Evolutionary conservation across 2,797 vertebrate genomes (phyloP).

Genomic region (Astyanax mexicanus): DNA sequence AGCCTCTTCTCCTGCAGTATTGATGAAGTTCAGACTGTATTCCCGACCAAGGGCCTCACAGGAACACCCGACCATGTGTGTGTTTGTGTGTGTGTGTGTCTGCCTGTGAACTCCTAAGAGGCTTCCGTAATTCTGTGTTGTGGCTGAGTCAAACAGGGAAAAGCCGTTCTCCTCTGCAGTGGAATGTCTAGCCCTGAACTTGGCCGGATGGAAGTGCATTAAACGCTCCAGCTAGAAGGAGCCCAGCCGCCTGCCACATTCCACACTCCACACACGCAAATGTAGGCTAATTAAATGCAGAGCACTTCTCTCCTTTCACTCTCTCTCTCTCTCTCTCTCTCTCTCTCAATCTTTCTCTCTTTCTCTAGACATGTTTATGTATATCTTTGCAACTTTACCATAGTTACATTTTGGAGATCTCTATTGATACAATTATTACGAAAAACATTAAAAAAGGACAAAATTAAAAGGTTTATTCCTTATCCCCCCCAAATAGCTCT

Average conservation of each 20-base stretch:
- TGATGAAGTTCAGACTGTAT: conserved; percentile 1
- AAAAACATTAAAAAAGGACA: no score
- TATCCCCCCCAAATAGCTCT: no score
- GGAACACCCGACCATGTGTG: background rate
- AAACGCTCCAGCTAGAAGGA: conserved; percentile 16
- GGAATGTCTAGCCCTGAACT: conserved; percentile 25
- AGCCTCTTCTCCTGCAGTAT: conserved; percentile 11
- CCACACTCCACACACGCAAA: conserved; percentile 29
- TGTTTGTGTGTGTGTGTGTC: conserved; percentile 3
- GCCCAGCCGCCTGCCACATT: conserved; percentile 18
- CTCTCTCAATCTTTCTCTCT: background rate
- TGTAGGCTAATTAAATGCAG: conserved; percentile 31
- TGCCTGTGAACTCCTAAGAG: background rate
- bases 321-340: background rate
- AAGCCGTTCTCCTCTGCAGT: conserved; percentile 7
- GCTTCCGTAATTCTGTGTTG: conserved; percentile 27
- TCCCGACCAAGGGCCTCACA: background rate
- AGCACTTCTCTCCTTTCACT: conserved; percentile 5
- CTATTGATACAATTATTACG: no score
- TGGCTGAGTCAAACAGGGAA: conserved; percentile 10
- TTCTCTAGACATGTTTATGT: background rate
- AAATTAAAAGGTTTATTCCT: no score
- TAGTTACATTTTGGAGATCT: no score
- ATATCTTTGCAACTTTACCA: no score
- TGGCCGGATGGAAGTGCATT: conserved; percentile 13